phyloP scores from a whole-genome alignment of 2,888 invertebrate species.

The Hirtodrosophila histrioides region DNA sequence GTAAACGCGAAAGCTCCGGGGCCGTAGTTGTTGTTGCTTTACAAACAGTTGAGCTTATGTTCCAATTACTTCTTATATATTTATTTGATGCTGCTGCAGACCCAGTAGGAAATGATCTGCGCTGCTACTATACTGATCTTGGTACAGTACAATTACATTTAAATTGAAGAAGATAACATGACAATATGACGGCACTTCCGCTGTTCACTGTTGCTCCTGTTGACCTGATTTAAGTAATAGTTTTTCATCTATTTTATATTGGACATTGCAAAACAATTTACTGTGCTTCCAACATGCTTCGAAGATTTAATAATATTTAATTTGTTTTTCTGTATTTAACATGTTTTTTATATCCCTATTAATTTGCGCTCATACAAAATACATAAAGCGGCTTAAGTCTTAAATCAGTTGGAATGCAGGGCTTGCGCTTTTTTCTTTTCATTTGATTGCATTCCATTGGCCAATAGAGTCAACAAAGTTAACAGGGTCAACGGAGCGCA shows the following conservation, averaged over 20 bases:
- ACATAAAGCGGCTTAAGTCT: conserved; percentile 54
- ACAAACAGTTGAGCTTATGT: too few species aligned
- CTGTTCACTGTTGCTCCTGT: conserved; percentile 16
- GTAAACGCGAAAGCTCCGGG: too few species aligned
- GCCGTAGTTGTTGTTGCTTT: too few species aligned
- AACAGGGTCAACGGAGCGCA: too few species aligned
- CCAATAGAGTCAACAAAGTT: too few species aligned
- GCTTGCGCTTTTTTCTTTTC: conserved; percentile 27
- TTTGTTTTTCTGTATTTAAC: conserved; percentile 53
- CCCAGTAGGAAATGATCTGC: too few species aligned
- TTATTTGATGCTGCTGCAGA: too few species aligned
- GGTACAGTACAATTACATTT: background rate
- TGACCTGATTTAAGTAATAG: conserved; percentile 42
- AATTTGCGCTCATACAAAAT: conserved; percentile 44
- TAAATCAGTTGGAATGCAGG: conserved; percentile 47
- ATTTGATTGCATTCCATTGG: conserved; percentile 7
- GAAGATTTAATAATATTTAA: conserved; percentile 46
- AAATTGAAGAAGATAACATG: conserved; percentile 25
- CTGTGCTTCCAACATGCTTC: conserved; percentile 26
- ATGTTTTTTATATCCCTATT: conserved; percentile 40
- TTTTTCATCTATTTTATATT: conserved; percentile 6
- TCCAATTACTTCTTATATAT: too few species aligned
- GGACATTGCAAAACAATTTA: conserved; percentile 36
- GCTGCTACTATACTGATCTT: too few species aligned
- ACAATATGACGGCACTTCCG: conserved; percentile 47